A percentile compares a stretch with the other conserved stretches of the same genome.
Evolutionary conservation across 2,113 vertebrate genomes (phyloP).

Genomic region (Caretta caretta): DNA sequence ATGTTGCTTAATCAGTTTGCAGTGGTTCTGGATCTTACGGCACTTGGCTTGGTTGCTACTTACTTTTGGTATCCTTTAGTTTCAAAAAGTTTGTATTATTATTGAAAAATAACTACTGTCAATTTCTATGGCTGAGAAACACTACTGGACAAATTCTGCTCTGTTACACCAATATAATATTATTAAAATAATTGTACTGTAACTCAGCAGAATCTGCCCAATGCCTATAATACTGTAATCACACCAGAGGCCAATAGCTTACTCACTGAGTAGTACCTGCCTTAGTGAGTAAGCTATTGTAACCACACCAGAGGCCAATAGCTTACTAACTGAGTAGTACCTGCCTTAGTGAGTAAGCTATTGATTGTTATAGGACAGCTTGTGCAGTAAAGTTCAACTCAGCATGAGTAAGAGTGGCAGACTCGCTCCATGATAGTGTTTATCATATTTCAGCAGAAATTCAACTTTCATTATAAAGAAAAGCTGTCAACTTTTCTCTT

Average conservation of each 20-base stretch:
- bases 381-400: not conserved
- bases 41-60: not conserved
- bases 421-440: not conserved
- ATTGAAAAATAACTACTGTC: not conserved
- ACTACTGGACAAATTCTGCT: not conserved
- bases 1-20: not conserved
- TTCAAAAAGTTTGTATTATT: not conserved
- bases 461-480: slow-evolving; percentile 44
- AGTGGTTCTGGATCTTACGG: not conserved
- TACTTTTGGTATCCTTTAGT: not conserved
- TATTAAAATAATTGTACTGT: not conserved
- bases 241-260: not conserved
- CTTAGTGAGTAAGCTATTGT: not conserved
- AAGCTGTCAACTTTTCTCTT: slow-evolving; percentile 36
- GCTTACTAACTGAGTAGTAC: accelerated
- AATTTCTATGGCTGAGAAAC: not conserved
- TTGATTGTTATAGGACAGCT: not conserved
- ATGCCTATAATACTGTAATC: not conserved
- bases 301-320: not conserved
- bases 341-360: not conserved
- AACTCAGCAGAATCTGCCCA: not conserved
- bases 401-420: not conserved
- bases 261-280: accelerated
- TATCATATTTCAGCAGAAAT: slow-evolving; percentile 40
- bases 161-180: not conserved